Evolutionary conservation across 2,888 invertebrate genomes (phyloP).

Genomic region (Drosophila prolongata): DNA sequence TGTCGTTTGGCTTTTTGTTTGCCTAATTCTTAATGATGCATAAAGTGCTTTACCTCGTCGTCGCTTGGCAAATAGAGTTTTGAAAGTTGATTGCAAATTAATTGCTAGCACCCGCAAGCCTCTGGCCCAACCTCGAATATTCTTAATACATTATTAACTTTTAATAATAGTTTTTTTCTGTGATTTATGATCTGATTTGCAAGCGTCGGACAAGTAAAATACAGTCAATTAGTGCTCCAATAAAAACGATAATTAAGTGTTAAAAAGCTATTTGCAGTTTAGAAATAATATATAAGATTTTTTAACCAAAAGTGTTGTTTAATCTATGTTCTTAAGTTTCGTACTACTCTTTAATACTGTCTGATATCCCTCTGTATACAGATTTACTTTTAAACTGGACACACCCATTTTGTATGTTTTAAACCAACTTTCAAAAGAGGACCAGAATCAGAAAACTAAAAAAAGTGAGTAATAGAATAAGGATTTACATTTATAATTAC

Average conservation of each 20-base stretch:
- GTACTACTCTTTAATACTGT: too few relatives aligned
- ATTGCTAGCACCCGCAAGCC: slow-evolving; percentile 55
- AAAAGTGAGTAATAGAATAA: too few relatives aligned
- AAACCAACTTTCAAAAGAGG: too few relatives aligned
- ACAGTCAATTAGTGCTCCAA: neutral
- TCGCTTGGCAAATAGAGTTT: slow-evolving; percentile 55
- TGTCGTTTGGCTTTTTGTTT: slow-evolving; percentile 71
- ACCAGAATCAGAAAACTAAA: too few relatives aligned
- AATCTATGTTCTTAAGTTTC: too few relatives aligned
- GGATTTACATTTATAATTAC: too few relatives aligned
- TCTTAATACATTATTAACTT: slow-evolving; percentile 20
- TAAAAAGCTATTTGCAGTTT: neutral
- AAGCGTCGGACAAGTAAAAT: neutral
- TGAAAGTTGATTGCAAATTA: slow-evolving; percentile 80
- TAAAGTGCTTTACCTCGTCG: slow-evolving; percentile 66
- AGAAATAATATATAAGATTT: too few relatives aligned
- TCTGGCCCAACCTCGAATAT: neutral
- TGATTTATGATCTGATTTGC: slow-evolving; percentile 15
- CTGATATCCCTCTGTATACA: too few relatives aligned
- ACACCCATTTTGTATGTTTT: too few relatives aligned
- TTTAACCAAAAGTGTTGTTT: too few relatives aligned
- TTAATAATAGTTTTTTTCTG: slow-evolving; percentile 10
- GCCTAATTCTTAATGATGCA: slow-evolving; percentile 80
- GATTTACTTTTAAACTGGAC: too few relatives aligned
- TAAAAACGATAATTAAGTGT: neutral